A percentile compares a stretch with the other conserved stretches of the same genome.
phyloP scores from a whole-genome alignment of 1,140 invertebrate genomes.

The Hormaphis cornu region DNA sequence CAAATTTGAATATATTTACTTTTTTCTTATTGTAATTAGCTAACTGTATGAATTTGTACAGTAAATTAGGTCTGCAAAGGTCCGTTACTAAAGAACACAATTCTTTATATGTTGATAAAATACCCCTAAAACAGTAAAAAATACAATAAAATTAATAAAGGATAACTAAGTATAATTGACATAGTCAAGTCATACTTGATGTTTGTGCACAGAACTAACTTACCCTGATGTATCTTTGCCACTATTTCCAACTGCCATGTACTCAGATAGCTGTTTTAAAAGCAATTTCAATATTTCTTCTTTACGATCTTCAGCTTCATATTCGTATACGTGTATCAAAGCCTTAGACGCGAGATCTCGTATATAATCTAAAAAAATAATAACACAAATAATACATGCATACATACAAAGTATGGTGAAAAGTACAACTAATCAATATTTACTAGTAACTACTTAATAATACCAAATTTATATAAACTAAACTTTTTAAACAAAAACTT shows the following conservation, averaged over 20 bases:
- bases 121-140: no score
- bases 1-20: not conserved
- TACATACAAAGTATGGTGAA: no score
- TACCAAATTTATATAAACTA: no score
- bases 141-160: not conserved
- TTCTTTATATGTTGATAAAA: slow-evolving; percentile 77
- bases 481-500: slow-evolving; percentile 24
- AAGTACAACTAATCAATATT: no score
- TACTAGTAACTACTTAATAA: no score
- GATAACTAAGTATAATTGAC: not conserved
- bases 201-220: slow-evolving; percentile 50
- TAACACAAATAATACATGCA: slow-evolving; percentile 27
- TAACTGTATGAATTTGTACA: slow-evolving; percentile 91
- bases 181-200: slow-evolving; percentile 41
- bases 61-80: slow-evolving; percentile 84
- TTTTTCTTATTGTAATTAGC: slow-evolving; percentile 75
- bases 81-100: slow-evolving; percentile 86
- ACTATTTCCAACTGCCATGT: slow-evolving; percentile 13
- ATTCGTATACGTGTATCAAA: slow-evolving; percentile 75
- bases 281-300: slow-evolving; percentile 63
- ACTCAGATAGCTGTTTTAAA: slow-evolving; percentile 65
- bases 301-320: slow-evolving; percentile 60
- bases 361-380: slow-evolving; percentile 57
- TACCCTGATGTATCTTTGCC: slow-evolving; percentile 46
- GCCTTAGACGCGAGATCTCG: slow-evolving; percentile 89